phyloP scores from a whole-genome alignment of 2,888 invertebrate genomes.

The Ophioninae sp. region DNA sequence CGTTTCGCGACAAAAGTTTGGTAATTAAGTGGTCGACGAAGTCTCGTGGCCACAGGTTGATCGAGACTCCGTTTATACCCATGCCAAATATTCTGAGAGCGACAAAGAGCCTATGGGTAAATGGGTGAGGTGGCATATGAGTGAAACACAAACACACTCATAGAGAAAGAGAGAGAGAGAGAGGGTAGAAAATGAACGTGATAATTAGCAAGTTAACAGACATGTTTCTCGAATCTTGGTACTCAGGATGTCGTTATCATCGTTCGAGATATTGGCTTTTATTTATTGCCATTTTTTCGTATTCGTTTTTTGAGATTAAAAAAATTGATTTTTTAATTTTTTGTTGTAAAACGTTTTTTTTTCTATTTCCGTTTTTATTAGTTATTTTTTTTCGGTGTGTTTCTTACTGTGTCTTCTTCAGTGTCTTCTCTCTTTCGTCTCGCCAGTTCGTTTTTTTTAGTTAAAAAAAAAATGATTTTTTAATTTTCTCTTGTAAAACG shows the following conservation, averaged over 20 bases:
- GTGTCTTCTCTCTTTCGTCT: no score
- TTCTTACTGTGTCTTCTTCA: no score
- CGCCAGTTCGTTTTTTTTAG: no score
- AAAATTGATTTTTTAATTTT: no score
- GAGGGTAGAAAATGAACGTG: constrained; percentile 41
- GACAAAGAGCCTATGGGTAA: constrained; percentile 31
- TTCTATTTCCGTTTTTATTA: no score
- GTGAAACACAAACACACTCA: no score
- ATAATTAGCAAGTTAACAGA: constrained; percentile 74
- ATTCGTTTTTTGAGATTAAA: no score
- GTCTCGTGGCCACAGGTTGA: constrained; percentile 53
- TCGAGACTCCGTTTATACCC: constrained; percentile 25
- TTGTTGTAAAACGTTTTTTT: no score
- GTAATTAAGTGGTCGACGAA: constrained; percentile 72
- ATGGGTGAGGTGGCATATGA: no score
- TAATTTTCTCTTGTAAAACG: no score
- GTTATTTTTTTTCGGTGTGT: no score
- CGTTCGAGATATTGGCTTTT: not conserved
- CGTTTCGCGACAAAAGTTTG: constrained; percentile 72
- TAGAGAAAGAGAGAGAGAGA: constrained; percentile 34
- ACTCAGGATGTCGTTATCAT: constrained; percentile 56
- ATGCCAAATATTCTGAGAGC: constrained; percentile 37
- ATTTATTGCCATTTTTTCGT: not conserved
- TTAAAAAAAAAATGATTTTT: no score
- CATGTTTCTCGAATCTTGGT: constrained; percentile 70